These are phyloP conservation scores for Chaetura pelagica DNA, from an alignment of 2,113 vertebrate species.

Conservation along the genomic window DNA sequence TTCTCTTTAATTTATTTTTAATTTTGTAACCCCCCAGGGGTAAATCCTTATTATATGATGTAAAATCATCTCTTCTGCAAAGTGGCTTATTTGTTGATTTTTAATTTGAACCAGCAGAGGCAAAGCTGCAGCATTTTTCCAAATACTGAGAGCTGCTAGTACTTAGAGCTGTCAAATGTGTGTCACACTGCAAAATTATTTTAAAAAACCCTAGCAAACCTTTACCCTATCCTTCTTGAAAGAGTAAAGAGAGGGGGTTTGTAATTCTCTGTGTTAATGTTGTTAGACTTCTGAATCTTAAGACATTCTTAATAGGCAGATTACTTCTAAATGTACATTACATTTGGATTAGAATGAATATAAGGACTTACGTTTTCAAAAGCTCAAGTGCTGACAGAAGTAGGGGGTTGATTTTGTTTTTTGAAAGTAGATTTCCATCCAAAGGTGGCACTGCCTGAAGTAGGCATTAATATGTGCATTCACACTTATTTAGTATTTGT, in stretches of 20 bases:
- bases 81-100: slow-evolving; percentile 49
- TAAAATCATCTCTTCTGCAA: slow-evolving; percentile 42
- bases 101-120: slow-evolving; percentile 37
- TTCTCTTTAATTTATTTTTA: slow-evolving; percentile 66
- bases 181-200: not conserved
- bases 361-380: not conserved
- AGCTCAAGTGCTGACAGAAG: not conserved
- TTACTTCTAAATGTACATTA: not conserved
- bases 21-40: slow-evolving; percentile 38
- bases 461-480: not conserved
- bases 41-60: slow-evolving; percentile 48
- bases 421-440: not conserved
- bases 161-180: not conserved
- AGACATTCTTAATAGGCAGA: not conserved
- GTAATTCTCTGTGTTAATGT: not conserved
- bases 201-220: not conserved
- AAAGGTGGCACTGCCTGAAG: not conserved
- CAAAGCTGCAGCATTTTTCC: slow-evolving; percentile 3
- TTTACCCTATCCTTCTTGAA: not conserved
- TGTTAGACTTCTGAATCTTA: not conserved
- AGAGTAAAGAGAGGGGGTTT: not conserved
- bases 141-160: not conserved
- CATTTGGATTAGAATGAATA: not conserved
- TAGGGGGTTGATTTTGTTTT: not conserved
- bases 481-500: not conserved